phyloP scores from a whole-genome alignment of 1,140 invertebrate genomes.

The Ceratina japonica region DNA sequence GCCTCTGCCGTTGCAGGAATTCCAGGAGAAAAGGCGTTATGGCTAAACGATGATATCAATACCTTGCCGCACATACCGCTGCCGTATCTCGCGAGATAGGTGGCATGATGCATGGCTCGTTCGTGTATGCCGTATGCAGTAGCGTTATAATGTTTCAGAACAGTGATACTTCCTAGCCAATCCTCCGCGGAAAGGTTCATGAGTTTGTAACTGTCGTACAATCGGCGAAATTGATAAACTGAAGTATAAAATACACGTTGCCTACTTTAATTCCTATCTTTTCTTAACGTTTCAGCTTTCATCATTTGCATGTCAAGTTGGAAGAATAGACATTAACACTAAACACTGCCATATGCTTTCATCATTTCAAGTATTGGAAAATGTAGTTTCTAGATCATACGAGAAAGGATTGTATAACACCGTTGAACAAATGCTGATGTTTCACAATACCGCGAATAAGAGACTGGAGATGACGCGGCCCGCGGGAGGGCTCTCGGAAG shows the following conservation, averaged over 20 bases:
- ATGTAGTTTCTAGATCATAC: no score
- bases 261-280: no score
- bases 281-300: no score
- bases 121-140: slow-evolving; percentile 11
- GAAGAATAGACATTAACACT: no score
- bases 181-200: not conserved
- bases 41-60: slow-evolving; percentile 55
- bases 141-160: slow-evolving; percentile 21
- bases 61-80: slow-evolving; percentile 27
- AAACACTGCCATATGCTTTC: no score
- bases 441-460: slow-evolving; percentile 29
- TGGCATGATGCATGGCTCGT: slow-evolving; percentile 8
- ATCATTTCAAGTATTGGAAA: no score
- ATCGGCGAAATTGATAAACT: not conserved
- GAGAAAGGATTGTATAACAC: slow-evolving; percentile 11
- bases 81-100: slow-evolving; percentile 50
- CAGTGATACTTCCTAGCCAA: slow-evolving; percentile 16
- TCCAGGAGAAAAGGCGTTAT: slow-evolving; percentile 51
- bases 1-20: slow-evolving; percentile 10
- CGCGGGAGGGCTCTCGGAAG: slow-evolving; percentile 27
- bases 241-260: no score
- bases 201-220: not conserved
- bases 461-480: not conserved
- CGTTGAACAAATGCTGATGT: not conserved
- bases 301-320: no score